Percentiles rank a stretch among this genome's conserved stretches.
Evolutionary conservation across 1,140 invertebrate species (phyloP).

Genomic region (Penaeus indicus): DNA sequence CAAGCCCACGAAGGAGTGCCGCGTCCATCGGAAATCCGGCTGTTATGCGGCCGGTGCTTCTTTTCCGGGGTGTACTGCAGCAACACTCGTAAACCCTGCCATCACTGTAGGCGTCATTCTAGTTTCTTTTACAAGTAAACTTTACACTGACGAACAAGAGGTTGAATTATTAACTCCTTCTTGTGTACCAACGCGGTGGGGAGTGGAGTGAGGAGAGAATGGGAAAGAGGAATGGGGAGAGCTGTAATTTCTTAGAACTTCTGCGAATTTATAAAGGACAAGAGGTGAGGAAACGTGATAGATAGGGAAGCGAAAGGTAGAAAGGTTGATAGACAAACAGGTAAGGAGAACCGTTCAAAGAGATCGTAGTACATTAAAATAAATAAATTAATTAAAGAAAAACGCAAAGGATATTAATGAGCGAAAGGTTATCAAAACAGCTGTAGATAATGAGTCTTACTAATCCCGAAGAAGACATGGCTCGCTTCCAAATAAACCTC

Average conservation of each 20-base stretch:
- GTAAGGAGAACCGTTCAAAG: background rate
- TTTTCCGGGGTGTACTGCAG: background rate
- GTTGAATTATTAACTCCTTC: slow-evolving; percentile 55
- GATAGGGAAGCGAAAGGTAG: too few species aligned
- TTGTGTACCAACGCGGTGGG: slow-evolving; percentile 37
- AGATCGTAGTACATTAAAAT: too few species aligned
- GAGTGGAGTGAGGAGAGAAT: background rate
- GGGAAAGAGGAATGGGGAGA: slow-evolving; percentile 15
- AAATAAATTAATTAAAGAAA: background rate
- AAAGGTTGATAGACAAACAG: too few species aligned
- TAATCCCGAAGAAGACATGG: too few species aligned
- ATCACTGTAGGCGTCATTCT: slow-evolving; percentile 50
- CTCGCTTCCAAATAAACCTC: too few species aligned
- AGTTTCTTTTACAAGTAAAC: slow-evolving; percentile 56
- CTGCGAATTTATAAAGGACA: background rate
- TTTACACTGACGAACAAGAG: slow-evolving; percentile 55
- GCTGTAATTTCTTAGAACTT: background rate
- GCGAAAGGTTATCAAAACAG: too few species aligned
- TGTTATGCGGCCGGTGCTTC: background rate
- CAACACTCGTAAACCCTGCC: slow-evolving; percentile 28
- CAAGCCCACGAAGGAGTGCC: background rate
- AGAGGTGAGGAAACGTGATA: background rate
- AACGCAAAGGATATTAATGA: background rate
- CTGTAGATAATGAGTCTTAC: too few species aligned
- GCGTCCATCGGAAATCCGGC: too few species aligned